Conservation (phyloP, 2,797 vertebrate species). For the Betta splendens region DNA sequence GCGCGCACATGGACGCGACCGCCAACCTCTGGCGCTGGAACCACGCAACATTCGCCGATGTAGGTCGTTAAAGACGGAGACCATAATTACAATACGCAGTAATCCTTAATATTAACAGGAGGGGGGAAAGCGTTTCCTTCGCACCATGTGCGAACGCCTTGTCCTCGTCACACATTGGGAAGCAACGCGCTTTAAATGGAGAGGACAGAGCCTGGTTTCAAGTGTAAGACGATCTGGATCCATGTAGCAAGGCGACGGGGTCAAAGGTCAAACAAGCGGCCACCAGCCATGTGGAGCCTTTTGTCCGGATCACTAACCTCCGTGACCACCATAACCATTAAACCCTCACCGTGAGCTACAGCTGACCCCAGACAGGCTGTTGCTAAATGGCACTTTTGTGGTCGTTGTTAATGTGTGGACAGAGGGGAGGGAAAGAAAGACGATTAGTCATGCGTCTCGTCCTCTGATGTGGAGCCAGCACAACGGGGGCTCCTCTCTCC, state of each 20-base stretch:
- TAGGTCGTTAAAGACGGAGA: conserved; percentile 30
- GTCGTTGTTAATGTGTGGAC: conserved; percentile 61
- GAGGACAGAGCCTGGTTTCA: neutral
- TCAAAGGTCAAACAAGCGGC: conserved; percentile 42
- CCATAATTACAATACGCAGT: conserved; percentile 23
- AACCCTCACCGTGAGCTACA: conserved; percentile 49
- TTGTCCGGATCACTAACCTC: conserved; percentile 54
- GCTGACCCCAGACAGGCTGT: conserved; percentile 55
- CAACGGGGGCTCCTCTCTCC: conserved; percentile 43
- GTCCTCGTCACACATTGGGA: conserved; percentile 22
- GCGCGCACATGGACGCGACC: too few relatives aligned
- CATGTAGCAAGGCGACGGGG: conserved; percentile 27
- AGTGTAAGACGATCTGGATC: conserved; percentile 17
- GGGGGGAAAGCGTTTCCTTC: too few relatives aligned
- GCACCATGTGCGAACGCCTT: conserved; percentile 5
- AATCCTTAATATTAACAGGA: conserved; percentile 47
- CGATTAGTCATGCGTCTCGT: conserved; percentile 44
- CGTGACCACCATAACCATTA: conserved; percentile 48
- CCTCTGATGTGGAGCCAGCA: conserved; percentile 42
- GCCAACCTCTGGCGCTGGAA: conserved; percentile 26
- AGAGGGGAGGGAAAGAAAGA: conserved; percentile 19
- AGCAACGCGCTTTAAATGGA: conserved; percentile 20
- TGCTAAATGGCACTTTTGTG: conserved; percentile 70
- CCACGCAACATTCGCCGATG: conserved; percentile 39
- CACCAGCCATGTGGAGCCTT: conserved; percentile 45